These are phyloP conservation scores for Noctua comes DNA, from an alignment of 2,888 invertebrate species.

Conservation along the genomic window DNA sequence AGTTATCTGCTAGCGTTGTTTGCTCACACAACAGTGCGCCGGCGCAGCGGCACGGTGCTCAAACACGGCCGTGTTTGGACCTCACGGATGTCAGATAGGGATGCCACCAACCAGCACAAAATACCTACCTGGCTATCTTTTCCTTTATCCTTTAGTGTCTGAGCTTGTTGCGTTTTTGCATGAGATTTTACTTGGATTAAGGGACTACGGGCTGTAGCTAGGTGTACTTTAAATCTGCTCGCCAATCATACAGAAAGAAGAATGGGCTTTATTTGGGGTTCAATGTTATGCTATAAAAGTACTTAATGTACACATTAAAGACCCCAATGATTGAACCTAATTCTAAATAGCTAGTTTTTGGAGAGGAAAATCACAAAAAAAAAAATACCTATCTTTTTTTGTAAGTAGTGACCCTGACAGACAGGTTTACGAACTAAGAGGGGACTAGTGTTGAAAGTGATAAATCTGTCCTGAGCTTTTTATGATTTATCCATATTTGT, in stretches of 20 bases:
- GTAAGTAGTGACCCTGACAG: constrained; percentile 31
- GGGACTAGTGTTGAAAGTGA: constrained; percentile 49
- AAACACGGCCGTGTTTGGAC: constrained; percentile 79
- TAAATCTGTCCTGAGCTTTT: constrained; percentile 62
- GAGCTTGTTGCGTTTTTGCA: background rate
- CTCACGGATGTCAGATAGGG: constrained; percentile 82
- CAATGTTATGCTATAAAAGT: background rate
- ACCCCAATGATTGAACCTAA: background rate
- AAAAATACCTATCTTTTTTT: background rate
- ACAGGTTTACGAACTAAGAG: constrained; percentile 45
- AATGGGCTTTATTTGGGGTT: background rate
- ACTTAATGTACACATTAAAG: background rate
- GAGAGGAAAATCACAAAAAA: no score
- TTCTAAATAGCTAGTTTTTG: background rate
- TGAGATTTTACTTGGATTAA: background rate
- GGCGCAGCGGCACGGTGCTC: constrained; percentile 74
- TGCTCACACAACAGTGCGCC: constrained; percentile 77
- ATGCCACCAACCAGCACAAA: constrained; percentile 57
- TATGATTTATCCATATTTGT: constrained; percentile 60
- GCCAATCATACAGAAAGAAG: background rate
- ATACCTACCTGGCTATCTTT: constrained; percentile 31
- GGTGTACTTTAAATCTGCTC: background rate
- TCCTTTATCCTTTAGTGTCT: constrained; percentile 17
- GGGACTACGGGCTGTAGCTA: background rate
- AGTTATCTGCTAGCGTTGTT: constrained; percentile 76